Evolutionary conservation across 2,113 vertebrate genomes (phyloP).

Genomic region (Triplophysa tibetana): DNA sequence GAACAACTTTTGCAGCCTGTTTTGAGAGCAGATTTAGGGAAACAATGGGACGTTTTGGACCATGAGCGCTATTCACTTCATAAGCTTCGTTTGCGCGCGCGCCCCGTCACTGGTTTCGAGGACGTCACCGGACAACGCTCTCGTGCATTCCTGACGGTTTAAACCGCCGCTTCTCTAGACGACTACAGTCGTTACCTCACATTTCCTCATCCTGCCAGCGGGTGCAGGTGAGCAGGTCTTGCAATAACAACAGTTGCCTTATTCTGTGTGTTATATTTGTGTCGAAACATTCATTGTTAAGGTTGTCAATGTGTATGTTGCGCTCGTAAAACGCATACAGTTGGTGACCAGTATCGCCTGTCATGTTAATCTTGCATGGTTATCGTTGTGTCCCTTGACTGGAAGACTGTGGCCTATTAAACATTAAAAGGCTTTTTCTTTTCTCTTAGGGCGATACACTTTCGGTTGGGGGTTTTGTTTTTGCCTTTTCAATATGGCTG

Average conservation of each 20-base stretch:
- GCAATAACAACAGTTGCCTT: background rate
- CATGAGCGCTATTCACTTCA: background rate
- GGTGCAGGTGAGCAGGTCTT: background rate
- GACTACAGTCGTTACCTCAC: background rate
- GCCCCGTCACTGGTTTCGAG: background rate
- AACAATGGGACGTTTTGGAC: background rate
- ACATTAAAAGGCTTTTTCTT: background rate
- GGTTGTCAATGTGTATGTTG: background rate
- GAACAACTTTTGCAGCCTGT: background rate
- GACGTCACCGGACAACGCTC: background rate
- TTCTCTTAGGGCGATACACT: background rate
- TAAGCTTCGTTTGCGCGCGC: background rate
- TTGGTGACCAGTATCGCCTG: background rate
- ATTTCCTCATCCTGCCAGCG: background rate
- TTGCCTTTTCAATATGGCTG: conserved; percentile 77
- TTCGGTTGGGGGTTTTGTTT: background rate
- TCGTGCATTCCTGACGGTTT: background rate
- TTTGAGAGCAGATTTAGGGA: background rate
- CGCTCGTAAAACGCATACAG: background rate
- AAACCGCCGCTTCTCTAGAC: background rate
- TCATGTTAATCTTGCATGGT: background rate
- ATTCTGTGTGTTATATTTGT: background rate
- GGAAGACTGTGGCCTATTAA: background rate
- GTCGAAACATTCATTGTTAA: background rate
- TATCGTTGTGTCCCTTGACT: background rate